phyloP scores from a whole-genome alignment of 2,797 vertebrate genomes.

The Eulemur mongoz region DNA sequence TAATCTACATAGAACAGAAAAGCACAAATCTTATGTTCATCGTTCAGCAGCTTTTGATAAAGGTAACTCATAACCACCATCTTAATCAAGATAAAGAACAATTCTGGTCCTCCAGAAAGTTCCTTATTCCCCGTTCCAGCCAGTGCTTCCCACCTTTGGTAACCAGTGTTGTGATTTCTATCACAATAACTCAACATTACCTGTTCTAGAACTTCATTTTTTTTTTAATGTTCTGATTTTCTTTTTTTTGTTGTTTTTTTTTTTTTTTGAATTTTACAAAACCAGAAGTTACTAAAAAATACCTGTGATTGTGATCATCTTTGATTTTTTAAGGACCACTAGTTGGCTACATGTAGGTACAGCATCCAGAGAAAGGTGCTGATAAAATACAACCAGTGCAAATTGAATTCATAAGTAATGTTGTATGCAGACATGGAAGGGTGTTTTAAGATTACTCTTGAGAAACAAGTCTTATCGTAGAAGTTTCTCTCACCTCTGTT shows the following conservation, averaged over 20 bases:
- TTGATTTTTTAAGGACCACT: background rate
- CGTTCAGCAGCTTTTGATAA: background rate
- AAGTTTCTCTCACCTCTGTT: background rate
- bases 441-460: background rate
- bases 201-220: background rate
- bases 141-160: background rate
- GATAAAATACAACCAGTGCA: background rate
- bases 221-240: too few species aligned
- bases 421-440: background rate
- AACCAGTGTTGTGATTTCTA: background rate
- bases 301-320: background rate
- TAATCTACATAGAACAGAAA: background rate
- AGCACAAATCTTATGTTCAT: background rate
- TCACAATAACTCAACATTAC: background rate
- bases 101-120: background rate
- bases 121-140: background rate
- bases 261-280: background rate
- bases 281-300: background rate
- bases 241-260: too few species aligned
- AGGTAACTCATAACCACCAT: background rate
- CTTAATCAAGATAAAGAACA: background rate
- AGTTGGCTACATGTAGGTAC: background rate
- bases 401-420: background rate
- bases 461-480: conserved; percentile 38
- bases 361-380: background rate